Evolutionary conservation across 2,113 vertebrate species (phyloP).

Genomic region (Antennarius striatus): DNA sequence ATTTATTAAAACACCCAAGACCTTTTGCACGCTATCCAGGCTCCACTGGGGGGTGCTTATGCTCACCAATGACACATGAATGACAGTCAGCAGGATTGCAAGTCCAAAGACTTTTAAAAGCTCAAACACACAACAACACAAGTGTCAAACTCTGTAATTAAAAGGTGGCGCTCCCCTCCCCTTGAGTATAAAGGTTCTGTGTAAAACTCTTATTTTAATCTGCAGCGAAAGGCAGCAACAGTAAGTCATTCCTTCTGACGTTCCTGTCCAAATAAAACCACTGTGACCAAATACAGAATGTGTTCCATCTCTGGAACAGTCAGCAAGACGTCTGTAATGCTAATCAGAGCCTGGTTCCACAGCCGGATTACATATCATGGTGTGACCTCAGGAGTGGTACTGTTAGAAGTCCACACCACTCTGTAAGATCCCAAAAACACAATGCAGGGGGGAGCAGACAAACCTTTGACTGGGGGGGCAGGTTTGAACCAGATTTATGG

Average conservation of each 20-base stretch:
- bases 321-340: constrained; percentile 21
- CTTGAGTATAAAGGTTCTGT: neutral
- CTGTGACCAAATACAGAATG: constrained; percentile 4
- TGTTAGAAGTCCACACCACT: neutral
- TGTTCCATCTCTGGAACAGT: constrained; percentile 2
- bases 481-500: too few species aligned
- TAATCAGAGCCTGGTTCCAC: constrained; percentile 16
- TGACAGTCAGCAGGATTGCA: neutral
- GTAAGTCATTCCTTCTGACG: constrained; percentile 2
- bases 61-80: neutral
- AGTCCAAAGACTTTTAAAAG: neutral
- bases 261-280: constrained; percentile 2
- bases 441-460: too few species aligned
- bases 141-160: neutral
- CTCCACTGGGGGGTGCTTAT: constrained; percentile 28
- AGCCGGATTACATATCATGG: constrained; percentile 2
- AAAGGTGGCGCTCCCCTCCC: neutral
- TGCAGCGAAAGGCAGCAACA: constrained; percentile 10
- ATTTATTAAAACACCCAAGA: too few species aligned
- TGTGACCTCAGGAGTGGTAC: neutral
- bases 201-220: constrained; percentile 1
- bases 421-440: too few species aligned
- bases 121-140: neutral
- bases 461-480: too few species aligned
- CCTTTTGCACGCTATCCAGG: constrained; percentile 7